These are phyloP conservation scores for Urosaurus nigricauda DNA, from an alignment of 2,797 vertebrate species.

Conservation along the genomic window DNA sequence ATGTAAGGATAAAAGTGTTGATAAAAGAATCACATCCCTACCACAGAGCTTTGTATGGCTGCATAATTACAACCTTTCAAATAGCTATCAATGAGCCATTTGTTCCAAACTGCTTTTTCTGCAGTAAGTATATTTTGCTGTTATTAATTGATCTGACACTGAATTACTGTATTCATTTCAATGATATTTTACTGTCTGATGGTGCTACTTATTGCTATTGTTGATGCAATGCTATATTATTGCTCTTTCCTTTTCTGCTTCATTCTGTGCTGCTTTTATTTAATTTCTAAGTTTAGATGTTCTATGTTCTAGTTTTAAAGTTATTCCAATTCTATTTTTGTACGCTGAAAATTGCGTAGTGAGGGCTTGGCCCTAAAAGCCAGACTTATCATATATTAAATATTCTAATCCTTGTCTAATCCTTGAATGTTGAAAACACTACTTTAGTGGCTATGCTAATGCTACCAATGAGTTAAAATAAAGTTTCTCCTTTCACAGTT, in stretches of 20 bases:
- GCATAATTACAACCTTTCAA: neutral
- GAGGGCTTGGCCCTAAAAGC: neutral
- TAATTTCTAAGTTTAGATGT: neutral
- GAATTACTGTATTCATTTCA: slow-evolving; percentile 13
- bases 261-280: neutral
- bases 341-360: neutral
- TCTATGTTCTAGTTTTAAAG: neutral
- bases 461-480: slow-evolving; percentile 12
- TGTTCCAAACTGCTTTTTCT: neutral
- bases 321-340: neutral
- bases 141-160: neutral
- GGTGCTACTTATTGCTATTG: neutral
- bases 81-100: neutral
- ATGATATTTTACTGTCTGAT: neutral
- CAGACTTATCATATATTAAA: neutral
- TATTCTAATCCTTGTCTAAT: neutral
- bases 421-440: neutral
- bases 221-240: neutral
- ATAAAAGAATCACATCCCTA: no score
- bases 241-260: neutral
- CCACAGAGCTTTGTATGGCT: neutral
- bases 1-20: no score
- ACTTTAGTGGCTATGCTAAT: neutral
- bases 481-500: slow-evolving; percentile 38
- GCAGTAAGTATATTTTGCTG: neutral